A percentile compares a stretch with the other conserved stretches of the same genome.
These are phyloP conservation scores for Keiferia lycopersicella DNA, from an alignment of 2,888 invertebrate genomes.

Conservation along the genomic window DNA sequence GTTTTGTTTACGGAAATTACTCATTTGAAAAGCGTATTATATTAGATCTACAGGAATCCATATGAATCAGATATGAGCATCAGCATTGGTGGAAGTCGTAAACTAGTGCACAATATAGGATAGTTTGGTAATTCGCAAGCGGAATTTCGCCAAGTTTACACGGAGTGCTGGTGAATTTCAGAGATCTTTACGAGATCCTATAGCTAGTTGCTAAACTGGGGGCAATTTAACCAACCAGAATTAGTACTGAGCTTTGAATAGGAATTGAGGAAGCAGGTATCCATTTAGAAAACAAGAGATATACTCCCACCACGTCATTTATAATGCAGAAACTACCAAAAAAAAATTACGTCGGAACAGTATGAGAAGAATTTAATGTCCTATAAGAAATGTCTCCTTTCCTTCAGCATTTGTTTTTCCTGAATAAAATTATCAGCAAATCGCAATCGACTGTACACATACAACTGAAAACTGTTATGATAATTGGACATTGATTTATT, in stretches of 20 bases:
- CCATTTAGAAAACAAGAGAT: background rate
- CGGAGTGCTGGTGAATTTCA: slow-evolving; percentile 16
- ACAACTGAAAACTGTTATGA: too few relatives aligned
- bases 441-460: too few relatives aligned
- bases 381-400: too few relatives aligned
- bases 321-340: too few relatives aligned
- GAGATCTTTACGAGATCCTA: slow-evolving; percentile 1
- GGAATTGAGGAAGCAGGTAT: background rate
- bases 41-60: background rate
- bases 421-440: too few relatives aligned
- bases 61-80: slow-evolving; percentile 1
- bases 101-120: background rate
- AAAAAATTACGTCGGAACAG: too few relatives aligned
- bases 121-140: background rate
- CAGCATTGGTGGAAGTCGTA: background rate
- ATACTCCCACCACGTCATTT: too few relatives aligned
- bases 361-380: too few relatives aligned
- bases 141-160: slow-evolving; percentile 9
- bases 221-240: background rate
- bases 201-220: slow-evolving; percentile 5
- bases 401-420: too few relatives aligned
- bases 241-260: background rate
- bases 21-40: background rate
- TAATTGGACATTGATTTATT: too few relatives aligned
- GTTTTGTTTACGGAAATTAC: background rate